These are phyloP conservation scores for Melanotaenia maccullochi DNA, from an alignment of 2,797 vertebrate species.

Conservation along the genomic window DNA sequence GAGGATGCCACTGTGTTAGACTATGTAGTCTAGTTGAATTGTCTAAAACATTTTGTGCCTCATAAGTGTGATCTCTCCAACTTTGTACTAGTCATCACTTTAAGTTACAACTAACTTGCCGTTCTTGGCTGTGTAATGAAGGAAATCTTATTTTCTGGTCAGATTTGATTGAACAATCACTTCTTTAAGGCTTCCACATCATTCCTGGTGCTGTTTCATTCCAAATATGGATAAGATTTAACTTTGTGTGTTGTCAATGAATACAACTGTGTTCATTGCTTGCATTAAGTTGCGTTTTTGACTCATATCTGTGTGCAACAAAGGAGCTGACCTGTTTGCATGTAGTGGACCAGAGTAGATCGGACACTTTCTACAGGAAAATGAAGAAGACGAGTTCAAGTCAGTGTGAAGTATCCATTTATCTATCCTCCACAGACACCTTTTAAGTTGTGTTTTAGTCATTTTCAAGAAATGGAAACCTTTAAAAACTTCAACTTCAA, in stretches of 20 bases:
- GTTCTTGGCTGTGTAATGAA: not conserved
- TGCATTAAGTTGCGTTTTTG: not conserved
- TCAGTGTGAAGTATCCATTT: not conserved
- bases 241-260: not conserved
- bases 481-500: no score
- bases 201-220: not conserved
- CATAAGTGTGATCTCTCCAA: slow-evolving; percentile 40
- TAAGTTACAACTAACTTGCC: not conserved
- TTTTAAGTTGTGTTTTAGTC: not conserved
- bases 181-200: not conserved
- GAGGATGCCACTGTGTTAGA: slow-evolving; percentile 33
- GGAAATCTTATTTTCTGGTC: slow-evolving; percentile 1
- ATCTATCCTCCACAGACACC: not conserved
- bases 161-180: not conserved
- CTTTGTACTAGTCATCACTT: slow-evolving; percentile 34
- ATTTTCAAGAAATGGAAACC: slow-evolving; percentile 7
- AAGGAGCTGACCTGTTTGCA: not conserved
- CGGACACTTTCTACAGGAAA: not conserved
- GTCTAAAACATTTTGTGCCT: slow-evolving; percentile 52
- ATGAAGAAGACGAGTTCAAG: not conserved
- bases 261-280: not conserved
- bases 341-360: not conserved
- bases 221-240: not conserved
- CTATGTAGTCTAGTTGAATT: slow-evolving; percentile 22
- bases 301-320: not conserved